Evolutionary conservation across 2,888 invertebrate genomes (phyloP).

Genomic region (Molorchus minor): DNA sequence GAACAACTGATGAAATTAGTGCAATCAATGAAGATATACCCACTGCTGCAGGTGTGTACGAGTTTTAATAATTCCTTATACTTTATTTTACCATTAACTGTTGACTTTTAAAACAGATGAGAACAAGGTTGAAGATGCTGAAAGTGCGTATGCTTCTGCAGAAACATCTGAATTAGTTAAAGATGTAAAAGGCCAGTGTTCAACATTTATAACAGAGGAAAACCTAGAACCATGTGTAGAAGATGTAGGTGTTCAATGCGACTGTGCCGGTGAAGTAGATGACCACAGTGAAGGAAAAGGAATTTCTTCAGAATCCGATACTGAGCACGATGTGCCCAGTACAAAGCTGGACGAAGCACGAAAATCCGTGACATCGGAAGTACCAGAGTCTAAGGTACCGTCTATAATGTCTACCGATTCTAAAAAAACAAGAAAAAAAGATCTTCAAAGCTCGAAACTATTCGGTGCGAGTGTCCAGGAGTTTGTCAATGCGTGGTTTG

Average conservation of each 20-base stretch:
- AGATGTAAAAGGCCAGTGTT: not conserved
- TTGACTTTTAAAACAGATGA: not conserved
- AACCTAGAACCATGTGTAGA: not conserved
- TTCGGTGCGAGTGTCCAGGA: conserved; percentile 41
- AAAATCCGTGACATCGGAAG: conserved; percentile 34
- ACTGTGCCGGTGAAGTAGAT: not conserved
- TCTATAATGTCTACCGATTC: conserved; percentile 6
- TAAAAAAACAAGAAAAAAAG: conserved; percentile 39
- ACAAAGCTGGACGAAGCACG: conserved; percentile 21
- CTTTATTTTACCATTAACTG: not conserved
- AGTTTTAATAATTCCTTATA: not conserved
- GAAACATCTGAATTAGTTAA: too few relatives aligned
- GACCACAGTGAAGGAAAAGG: conserved; percentile 7
- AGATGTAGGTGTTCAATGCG: conserved; percentile 5
- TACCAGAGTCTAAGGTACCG: conserved; percentile 35
- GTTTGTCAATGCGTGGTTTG: conserved; percentile 40
- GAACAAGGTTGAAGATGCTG: too few relatives aligned
- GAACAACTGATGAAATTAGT: conserved; percentile 24
- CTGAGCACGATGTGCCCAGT: not conserved
- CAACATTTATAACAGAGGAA: not conserved
- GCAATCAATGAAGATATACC: conserved; percentile 14
- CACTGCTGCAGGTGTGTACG: conserved; percentile 3
- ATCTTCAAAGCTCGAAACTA: conserved; percentile 30
- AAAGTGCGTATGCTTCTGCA: too few relatives aligned
- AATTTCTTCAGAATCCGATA: conserved; percentile 20